A percentile compares a stretch with the other conserved stretches of the same genome.
phyloP scores from a whole-genome alignment of 1,140 invertebrate genomes.

The Drosophila hydei region DNA sequence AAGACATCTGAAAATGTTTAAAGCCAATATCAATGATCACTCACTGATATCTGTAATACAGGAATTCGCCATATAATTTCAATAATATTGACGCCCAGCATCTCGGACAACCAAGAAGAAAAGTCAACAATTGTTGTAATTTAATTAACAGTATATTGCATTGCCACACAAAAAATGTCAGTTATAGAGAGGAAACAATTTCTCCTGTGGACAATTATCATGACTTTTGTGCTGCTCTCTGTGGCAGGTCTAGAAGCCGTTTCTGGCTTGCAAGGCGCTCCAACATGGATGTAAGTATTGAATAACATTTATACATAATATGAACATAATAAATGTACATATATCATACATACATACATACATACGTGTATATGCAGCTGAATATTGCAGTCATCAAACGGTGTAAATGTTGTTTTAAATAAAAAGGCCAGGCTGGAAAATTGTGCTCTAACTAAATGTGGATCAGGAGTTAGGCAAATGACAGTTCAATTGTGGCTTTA shows the following conservation, averaged over 20 bases:
- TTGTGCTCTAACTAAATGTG: too few relatives aligned
- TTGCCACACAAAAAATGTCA: conserved; percentile 57
- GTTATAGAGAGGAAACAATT: conserved; percentile 67
- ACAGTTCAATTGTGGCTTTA: too few relatives aligned
- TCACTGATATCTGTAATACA: conserved; percentile 15
- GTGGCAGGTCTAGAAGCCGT: conserved; percentile 50
- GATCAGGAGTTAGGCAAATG: too few relatives aligned
- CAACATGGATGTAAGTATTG: conserved; percentile 82
- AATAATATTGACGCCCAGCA: conserved; percentile 2
- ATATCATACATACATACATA: neutral
- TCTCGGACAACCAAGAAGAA: neutral
- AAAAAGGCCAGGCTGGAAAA: too few relatives aligned
- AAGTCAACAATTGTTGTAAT: conserved; percentile 10
- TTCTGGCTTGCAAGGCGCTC: conserved; percentile 71
- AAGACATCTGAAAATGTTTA: conserved; percentile 24
- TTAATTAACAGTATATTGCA: conserved; percentile 24
- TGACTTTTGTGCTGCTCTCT: conserved; percentile 58
- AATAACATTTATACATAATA: neutral
- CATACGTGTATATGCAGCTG: neutral
- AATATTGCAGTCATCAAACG: neutral
- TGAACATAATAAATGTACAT: neutral
- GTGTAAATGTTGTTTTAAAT: too few relatives aligned
- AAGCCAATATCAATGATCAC: conserved; percentile 13
- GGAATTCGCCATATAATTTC: conserved; percentile 23
- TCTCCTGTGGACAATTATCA: conserved; percentile 63